Base-by-base conservation (phyloP, 1,140 invertebrate genomes). In the Tetraneura akinire region DNA sequence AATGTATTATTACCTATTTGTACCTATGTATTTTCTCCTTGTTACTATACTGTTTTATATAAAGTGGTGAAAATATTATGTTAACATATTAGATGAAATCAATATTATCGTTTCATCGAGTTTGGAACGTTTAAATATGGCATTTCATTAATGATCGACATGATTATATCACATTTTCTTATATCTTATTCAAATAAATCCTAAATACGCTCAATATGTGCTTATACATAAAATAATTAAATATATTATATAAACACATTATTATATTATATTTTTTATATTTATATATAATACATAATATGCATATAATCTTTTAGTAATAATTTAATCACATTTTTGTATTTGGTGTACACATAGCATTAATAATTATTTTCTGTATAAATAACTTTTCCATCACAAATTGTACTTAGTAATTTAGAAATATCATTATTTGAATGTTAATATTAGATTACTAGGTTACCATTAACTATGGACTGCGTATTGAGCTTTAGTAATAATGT, bases 391-490 rank as follows among this genome's bases (percentile, higher is more conserved):
- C 26, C 3, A 23, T 9, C 3, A 3, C 49, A 70, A n/a, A 71
- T 4, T 68, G n/a, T 71, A 51, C 47, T 71, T 71, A 71, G 18
- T 49, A 51, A 71, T 49, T 71, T 71, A 71, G 9, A 49, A 49
- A 51, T 71, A 11, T 32, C 0, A 29, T 29, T 70, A 70, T 45
- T 49, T 71, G 29, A 18, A 71, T 26, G 13, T 71, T 71, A 13
- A n/a, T 71, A 71, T 29, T 76, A 76, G 71, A 51, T 76, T 76
- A 76, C 32, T 76, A 76, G 71, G 71, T 76, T 76, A 76, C 32
- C 51, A 37, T 76, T 55, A 53, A 76, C 42, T 45, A 68, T 76
- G 53, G 71, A 57, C 71, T 76, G 71, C 57, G 23, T 57, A 32
- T 57, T 76, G 71, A 76, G 71, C 51, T 76, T 76, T 76, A 76